Base-by-base conservation (phyloP, 2,113 vertebrate species). In the Anolis sagrei region DNA sequence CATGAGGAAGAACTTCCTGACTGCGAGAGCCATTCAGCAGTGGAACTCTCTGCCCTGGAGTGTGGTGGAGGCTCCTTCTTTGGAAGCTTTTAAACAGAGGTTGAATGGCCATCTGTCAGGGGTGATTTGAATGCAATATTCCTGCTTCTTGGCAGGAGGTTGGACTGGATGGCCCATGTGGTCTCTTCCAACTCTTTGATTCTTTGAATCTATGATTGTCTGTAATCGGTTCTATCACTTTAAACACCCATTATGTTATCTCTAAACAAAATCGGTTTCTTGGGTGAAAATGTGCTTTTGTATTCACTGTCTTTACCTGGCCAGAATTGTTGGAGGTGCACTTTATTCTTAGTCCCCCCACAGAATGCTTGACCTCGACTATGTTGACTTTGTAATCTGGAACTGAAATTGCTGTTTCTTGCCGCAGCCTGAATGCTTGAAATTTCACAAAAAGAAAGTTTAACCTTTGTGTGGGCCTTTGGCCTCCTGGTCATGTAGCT, bases 391-490 rank as follows among this genome's bases (percentile, higher is more conserved):
- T 75, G 16, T 34, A 58, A 69, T 29, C n/a, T 23, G 66, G 9
- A 88, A 68, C 11, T 58, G 51, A 34, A 4, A 13, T 2, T 0
- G 48, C 19, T 4, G 0, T 0, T 3, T 62, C 72, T 87, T 66
- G 76, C 9, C 44, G 19, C 68, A 25, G n/a, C 25, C 68, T 87
- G 82, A 88, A 70, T 74, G 7, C 68, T 18, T 66, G n/a, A 54
- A 21, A 44, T 70, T 34, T 72, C 48, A 72, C 80, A 27, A 39
- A n/a, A 81, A 64, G 21, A 19, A 36, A 61, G 66, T 25, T 51
- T 36, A 36, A 62, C 85, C 89, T 89, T 14, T 86, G 0, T 92
- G 0, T 83, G 88, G 73, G 76, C 36, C 7, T 77, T 39, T 83
- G 90, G 81, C 87, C 49, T 49, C 68, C 25, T 32, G 36, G 6